Base-by-base conservation (phyloP, 2,797 vertebrate species). In the Heliangelus exortis region DNA sequence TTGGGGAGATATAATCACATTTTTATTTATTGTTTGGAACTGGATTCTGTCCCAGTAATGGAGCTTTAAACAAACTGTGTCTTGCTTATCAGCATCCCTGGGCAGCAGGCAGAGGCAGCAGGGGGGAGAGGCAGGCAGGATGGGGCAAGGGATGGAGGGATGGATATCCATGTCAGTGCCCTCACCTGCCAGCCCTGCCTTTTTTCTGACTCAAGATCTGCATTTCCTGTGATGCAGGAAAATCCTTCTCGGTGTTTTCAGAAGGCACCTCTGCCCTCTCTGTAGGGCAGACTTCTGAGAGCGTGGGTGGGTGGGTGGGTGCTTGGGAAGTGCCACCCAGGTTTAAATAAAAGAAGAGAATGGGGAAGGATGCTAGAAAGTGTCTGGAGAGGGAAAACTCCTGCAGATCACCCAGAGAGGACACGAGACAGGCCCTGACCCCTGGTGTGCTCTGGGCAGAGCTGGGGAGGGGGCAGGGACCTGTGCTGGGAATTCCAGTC, bases 1-100 rank as follows among this genome's bases (percentile, higher is more conserved):
- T 1, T 25, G 74, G 23, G 25, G 63, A 88, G 93, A 94, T 90
- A 90, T 1, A 31, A 93, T 90, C 91, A 41, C 78, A 5, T 14
- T 48, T 75, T 63, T 84, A 82, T 96, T 90, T 80, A 88, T 45
- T 51, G 57, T 66, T 87, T 61, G 73, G 28, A 50, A 50, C 47
- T 8, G 0, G 22, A 41, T 47, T 34, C 79, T 81, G 68, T 34
- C 78, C 72, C 5, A 2, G 31, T 12, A 63, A 59, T 6, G 73
- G 74, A 43, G 80, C 48, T 85, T 65, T 57, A 59, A 84, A 90
- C 71, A 92, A 77, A 74, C 53, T 15, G 48, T 33, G 33, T 19
- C 39, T 69, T 54, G 61, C 51, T 77, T 45, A 25, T 79, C 2
- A 1, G 51, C 22, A 5, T 33, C 36, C 20, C 69, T 2, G 31